Base-by-base conservation (phyloP, 1,140 invertebrate genomes). In the Aphaenogaster rudis region DNA sequence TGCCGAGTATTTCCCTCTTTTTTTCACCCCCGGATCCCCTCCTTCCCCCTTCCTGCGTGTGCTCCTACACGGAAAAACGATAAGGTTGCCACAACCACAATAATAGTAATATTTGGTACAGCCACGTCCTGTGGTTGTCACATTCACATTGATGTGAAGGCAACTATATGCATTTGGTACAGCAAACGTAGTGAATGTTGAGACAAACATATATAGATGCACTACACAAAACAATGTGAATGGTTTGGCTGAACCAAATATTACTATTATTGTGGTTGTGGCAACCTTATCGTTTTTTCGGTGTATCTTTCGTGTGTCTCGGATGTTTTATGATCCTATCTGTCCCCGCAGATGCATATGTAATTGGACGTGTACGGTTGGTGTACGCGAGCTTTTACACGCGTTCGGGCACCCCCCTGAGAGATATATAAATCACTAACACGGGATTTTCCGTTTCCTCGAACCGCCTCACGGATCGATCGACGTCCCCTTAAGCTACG, bases 1-100 rank as follows among this genome's bases (percentile, higher is more conserved):
- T 92, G 89, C 91, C 92, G 92, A 94, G 91, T 93, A 94, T 92
- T 92, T 92, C 80, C 91, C 85, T 88, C 9, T 71, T 74, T 17
- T 17, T 48, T 45, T 74, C 33, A 66, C 64, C 64, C 85, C 64
- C 85, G 86, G 2, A 48, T 48, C n/a, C n/a, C n/a, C 66, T 67
- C 72, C 79, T 59, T 8, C 78, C 15, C 15, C 4, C 28, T 2
- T 33, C 48, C 11, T 36, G 36, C 64, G 52, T 33, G 15, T 76
- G 13, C 36, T 59, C 42, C 48, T 45, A 61, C 36, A 28, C 28
- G 28, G 28, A 28, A 28, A 28, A 28, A 28, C 28, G 28, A 28
- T 28, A 28, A 28, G 28, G 28, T 28, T 28, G 28, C 28, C 28
- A 28, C 28, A 28, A 28, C 28, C 28, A 28, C 28, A 28, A 28